Percentiles rank a stretch among this genome's conserved stretches.
Evolutionary conservation across 1,140 invertebrate genomes (phyloP).

Genomic region (Metaphire vulgaris): DNA sequence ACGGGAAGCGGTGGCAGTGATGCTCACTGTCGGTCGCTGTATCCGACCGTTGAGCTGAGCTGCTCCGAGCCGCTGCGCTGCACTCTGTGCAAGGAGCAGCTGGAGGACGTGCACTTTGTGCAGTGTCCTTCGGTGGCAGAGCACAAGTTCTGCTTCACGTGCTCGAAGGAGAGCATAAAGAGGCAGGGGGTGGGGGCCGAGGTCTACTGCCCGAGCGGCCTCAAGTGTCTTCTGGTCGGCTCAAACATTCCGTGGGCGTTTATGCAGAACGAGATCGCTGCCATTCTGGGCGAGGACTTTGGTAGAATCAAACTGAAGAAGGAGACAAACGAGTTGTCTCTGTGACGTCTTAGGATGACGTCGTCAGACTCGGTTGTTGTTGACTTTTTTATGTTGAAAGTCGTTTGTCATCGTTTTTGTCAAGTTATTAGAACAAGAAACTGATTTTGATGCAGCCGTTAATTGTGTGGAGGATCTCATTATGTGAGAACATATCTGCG

Average conservation of each 20-base stretch:
- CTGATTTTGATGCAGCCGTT: too few species aligned
- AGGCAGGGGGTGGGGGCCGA: constrained; percentile 60
- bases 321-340: not conserved
- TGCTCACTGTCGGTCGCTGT: not conserved
- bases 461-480: too few species aligned
- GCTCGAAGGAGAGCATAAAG: constrained; percentile 89
- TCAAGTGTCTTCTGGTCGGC: constrained; percentile 69
- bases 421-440: too few species aligned
- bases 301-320: constrained; percentile 54
- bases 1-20: not conserved
- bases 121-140: constrained; percentile 90
- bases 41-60: constrained; percentile 4
- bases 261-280: constrained; percentile 94
- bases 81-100: constrained; percentile 85
- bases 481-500: too few species aligned
- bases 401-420: too few species aligned
- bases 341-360: too few species aligned
- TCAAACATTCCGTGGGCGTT: constrained; percentile 94
- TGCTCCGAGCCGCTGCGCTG: constrained; percentile 59
- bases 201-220: constrained; percentile 46
- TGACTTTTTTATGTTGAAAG: too few species aligned
- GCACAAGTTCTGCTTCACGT: constrained; percentile 97
- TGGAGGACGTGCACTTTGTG: constrained; percentile 96
- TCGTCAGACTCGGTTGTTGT: too few species aligned
- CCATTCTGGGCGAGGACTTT: constrained; percentile 81